phyloP scores from a whole-genome alignment of 2,888 invertebrate species.

The Leucoptera coffeella region DNA sequence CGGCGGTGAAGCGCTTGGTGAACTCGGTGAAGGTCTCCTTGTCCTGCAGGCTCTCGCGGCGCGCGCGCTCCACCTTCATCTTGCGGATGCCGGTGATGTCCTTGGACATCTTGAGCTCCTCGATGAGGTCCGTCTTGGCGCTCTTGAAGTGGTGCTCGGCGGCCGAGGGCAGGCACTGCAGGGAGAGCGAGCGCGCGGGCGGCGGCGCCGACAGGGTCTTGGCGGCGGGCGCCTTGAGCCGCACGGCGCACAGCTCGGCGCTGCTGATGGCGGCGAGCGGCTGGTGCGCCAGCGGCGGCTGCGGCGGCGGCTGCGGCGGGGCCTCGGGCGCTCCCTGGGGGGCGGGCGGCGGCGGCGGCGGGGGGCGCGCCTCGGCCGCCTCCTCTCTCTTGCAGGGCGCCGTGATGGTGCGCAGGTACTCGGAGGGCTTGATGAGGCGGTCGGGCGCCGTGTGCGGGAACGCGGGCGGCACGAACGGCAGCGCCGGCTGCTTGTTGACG shows the following conservation, averaged over 20 bases:
- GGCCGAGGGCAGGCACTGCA: slow-evolving; percentile 63
- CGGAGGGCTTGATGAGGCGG: slow-evolving; percentile 86
- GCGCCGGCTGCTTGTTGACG: slow-evolving; percentile 78
- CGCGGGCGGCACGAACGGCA: slow-evolving; percentile 88
- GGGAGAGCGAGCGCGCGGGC: slow-evolving; percentile 61
- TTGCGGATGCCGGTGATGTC: slow-evolving; percentile 92
- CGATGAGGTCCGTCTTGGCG: slow-evolving; percentile 82
- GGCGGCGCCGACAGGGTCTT: slow-evolving; percentile 80
- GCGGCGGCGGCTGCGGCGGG: no score
- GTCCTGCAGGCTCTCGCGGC: slow-evolving; percentile 76
- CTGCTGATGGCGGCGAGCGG: slow-evolving; percentile 84
- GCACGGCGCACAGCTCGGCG: slow-evolving; percentile 79
- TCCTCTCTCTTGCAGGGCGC: slow-evolving; percentile 53
- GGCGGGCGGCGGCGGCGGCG: slow-evolving; percentile 53
- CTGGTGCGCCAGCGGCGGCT: slow-evolving; percentile 47
- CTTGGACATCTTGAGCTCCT: slow-evolving; percentile 86
- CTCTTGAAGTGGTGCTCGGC: slow-evolving; percentile 65
- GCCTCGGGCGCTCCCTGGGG: slow-evolving; percentile 20
- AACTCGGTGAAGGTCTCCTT: slow-evolving; percentile 81
- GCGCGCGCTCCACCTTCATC: slow-evolving; percentile 83
- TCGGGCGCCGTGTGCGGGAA: slow-evolving; percentile 78
- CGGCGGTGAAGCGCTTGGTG: slow-evolving; percentile 75
- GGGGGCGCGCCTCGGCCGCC: slow-evolving; percentile 51
- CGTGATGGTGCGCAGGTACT: slow-evolving; percentile 82
- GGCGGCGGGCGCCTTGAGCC: slow-evolving; percentile 67